A percentile compares a stretch with the other conserved stretches of the same genome.
Conservation (phyloP, 2,113 vertebrate species). For the Hoplias malabaricus region DNA sequence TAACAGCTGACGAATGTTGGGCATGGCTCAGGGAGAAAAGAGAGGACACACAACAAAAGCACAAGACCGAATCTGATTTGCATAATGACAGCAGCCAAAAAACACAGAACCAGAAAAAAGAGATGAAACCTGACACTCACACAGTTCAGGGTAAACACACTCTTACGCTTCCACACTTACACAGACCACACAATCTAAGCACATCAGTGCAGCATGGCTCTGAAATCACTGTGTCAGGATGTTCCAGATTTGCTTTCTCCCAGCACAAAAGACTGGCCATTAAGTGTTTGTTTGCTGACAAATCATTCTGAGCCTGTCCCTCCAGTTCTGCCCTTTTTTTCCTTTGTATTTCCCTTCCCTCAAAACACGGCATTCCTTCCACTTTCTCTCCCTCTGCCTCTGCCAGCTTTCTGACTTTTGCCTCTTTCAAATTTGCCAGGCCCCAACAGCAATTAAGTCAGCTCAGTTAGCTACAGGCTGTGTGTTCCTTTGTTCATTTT, state of each 20-base stretch:
- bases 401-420: no score
- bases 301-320: constrained; percentile 1
- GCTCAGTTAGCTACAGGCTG: neutral
- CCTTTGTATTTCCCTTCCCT: no score
- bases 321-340: neutral
- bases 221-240: neutral
- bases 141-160: no score
- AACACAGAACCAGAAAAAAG: no score
- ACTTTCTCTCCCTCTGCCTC: neutral
- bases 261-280: neutral
- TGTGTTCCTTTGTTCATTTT: neutral
- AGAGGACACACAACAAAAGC: no score
- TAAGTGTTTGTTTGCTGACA: neutral
- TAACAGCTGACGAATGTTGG: no score
- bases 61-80: no score
- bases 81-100: no score
- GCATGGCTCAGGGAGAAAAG: no score
- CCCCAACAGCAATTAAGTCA: constrained; percentile 14
- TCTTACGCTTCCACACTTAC: neutral
- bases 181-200: neutral
- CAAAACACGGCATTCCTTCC: neutral
- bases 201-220: neutral
- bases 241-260: constrained; percentile 6
- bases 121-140: no score
- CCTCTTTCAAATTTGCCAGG: neutral